Percentiles rank a stretch among this genome's conserved stretches.
These are phyloP conservation scores for Corythornis cristatus DNA, from an alignment of 2,113 vertebrate species.

Conservation along the genomic window DNA sequence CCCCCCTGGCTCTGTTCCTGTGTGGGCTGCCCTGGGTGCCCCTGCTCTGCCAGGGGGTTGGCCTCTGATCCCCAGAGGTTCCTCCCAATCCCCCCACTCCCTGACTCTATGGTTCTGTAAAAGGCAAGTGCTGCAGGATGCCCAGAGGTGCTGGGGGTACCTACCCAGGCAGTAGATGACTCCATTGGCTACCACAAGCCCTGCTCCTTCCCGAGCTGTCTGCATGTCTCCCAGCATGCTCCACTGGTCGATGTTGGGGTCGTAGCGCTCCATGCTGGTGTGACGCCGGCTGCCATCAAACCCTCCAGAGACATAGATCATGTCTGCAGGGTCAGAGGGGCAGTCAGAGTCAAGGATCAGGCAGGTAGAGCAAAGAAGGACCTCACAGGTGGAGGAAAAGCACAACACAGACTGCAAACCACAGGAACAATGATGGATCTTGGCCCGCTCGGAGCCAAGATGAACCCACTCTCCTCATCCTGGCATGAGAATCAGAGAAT, in stretches of 20 bases:
- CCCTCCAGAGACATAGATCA: constrained; percentile 98
- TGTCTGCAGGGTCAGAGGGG: constrained; percentile 78
- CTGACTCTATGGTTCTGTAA: not conserved
- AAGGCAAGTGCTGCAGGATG: not conserved
- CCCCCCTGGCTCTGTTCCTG: no score
- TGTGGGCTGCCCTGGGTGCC: no score
- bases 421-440: not conserved
- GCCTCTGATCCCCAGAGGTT: no score
- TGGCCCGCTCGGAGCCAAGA: accelerated
- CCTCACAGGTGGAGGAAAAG: not conserved
- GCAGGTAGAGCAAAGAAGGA: accelerated
- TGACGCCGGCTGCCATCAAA: constrained; percentile 97
- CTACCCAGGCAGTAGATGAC: constrained; percentile 96
- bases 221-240: constrained; percentile 99
- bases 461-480: not conserved
- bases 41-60: no score
- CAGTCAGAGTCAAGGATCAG: not conserved
- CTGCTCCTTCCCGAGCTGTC: constrained; percentile 95
- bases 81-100: no score
- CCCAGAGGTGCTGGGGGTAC: not conserved
- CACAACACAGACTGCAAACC: accelerated
- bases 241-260: constrained; percentile 99
- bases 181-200: constrained; percentile 94
- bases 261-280: constrained; percentile 98
- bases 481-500: no score